phyloP scores from a whole-genome alignment of 2,113 vertebrate species.

The Balaeniceps rex region DNA sequence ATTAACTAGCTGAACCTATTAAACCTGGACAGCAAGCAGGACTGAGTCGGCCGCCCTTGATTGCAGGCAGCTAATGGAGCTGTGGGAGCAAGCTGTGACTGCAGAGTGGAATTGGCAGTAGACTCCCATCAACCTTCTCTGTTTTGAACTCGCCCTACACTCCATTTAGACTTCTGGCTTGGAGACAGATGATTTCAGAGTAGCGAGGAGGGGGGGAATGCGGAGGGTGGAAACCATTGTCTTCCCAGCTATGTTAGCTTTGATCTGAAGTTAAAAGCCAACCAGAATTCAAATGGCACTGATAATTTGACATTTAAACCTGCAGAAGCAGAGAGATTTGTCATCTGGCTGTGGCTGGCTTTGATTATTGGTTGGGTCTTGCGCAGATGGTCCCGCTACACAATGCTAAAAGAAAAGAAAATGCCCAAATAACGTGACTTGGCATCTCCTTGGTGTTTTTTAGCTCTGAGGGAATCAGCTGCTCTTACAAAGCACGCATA shows the following conservation, averaged over 20 bases:
- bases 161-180: conserved; percentile 12
- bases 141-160: conserved; percentile 36
- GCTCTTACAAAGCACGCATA: background rate
- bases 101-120: conserved; percentile 31
- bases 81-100: conserved; percentile 21
- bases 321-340: background rate
- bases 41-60: conserved; percentile 75
- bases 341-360: background rate
- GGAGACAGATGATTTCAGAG: conserved; percentile 34
- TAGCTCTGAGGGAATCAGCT: background rate
- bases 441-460: background rate
- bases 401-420: background rate
- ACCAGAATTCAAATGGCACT: background rate
- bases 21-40: conserved; percentile 73
- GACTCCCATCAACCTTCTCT: background rate
- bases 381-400: background rate
- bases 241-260: conserved; percentile 9
- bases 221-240: background rate
- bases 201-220: background rate
- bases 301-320: conserved; percentile 2
- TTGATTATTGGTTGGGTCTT: background rate
- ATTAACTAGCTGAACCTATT: conserved; percentile 80
- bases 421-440: background rate
- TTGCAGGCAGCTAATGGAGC: conserved; percentile 41
- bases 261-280: background rate